Conservation (phyloP, 2,797 vertebrate species). For the Lithobates pipiens region DNA sequence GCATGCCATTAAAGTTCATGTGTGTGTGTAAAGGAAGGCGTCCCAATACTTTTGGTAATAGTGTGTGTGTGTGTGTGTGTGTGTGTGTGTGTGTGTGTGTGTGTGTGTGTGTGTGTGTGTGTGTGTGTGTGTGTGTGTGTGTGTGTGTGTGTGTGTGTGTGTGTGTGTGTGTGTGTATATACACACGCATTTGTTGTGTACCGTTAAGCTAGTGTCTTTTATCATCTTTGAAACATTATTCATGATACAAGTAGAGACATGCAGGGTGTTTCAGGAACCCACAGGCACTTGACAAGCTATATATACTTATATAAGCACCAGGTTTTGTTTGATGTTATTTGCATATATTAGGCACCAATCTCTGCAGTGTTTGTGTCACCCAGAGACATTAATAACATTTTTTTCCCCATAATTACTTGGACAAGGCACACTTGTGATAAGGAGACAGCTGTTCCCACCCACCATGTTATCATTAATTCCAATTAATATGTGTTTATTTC, state of each 20-base stretch:
- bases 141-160: too few relatives aligned
- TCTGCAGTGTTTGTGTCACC: not conserved
- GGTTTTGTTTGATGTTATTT: not conserved
- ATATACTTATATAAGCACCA: not conserved
- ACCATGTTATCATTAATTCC: slow-evolving; percentile 3
- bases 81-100: too few relatives aligned
- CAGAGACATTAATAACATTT: not conserved
- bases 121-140: too few relatives aligned
- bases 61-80: too few relatives aligned
- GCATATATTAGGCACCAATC: not conserved
- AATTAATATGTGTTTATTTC: slow-evolving; percentile 13
- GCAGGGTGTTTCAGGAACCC: not conserved
- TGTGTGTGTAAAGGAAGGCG: too few relatives aligned
- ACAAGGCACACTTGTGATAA: not conserved
- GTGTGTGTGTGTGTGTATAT: too few relatives aligned
- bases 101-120: too few relatives aligned
- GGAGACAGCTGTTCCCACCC: slow-evolving; percentile 20
- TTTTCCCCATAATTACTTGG: not conserved
- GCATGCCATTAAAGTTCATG: too few relatives aligned
- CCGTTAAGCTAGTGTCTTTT: too few relatives aligned
- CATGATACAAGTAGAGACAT: not conserved
- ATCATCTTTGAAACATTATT: not conserved
- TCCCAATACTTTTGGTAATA: too few relatives aligned
- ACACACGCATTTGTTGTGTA: too few relatives aligned
- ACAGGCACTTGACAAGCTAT: not conserved